phyloP scores from a whole-genome alignment of 2,888 invertebrate species.

The Masnerella sp. region DNA sequence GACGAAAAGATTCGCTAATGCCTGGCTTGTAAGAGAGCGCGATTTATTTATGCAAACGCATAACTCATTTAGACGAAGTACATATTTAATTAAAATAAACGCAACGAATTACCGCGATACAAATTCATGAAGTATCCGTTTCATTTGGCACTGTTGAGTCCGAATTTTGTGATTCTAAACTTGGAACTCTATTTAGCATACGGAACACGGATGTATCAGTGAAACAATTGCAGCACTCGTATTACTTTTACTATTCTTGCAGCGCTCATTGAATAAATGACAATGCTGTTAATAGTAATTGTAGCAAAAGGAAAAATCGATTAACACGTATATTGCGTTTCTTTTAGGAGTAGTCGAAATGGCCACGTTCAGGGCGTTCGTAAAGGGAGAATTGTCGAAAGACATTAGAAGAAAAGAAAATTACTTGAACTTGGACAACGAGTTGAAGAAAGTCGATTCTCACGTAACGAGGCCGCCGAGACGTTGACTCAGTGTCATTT shows the following conservation, averaged over 20 bases:
- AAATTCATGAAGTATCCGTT: conserved; percentile 41
- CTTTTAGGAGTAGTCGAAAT: conserved; percentile 28
- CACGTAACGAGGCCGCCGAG: conserved; percentile 66
- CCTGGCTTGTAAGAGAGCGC: no score
- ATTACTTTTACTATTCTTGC: conserved; percentile 50
- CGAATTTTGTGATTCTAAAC: conserved; percentile 2
- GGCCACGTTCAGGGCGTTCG: conserved; percentile 33
- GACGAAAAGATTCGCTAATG: no score
- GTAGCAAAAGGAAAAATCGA: conserved; percentile 56
- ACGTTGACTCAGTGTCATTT: conserved; percentile 55
- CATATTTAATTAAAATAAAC: no score
- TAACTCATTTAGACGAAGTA: no score
- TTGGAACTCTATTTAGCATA: conserved; percentile 26
- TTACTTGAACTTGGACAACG: conserved; percentile 65
- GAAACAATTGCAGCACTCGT: conserved; percentile 25
- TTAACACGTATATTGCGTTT: conserved; percentile 57
- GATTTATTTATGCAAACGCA: no score
- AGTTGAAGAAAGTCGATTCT: conserved; percentile 68
- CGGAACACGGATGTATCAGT: conserved; percentile 38
- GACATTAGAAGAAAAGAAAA: conserved; percentile 58
- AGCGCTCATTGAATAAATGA: conserved; percentile 56
- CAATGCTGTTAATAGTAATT: conserved; percentile 55
- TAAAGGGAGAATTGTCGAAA: conserved; percentile 48
- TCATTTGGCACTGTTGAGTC: conserved; percentile 41
- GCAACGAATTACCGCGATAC: no score